phyloP scores from a whole-genome alignment of 1,140 invertebrate genomes.

The Lordiphosa clarofinis region DNA sequence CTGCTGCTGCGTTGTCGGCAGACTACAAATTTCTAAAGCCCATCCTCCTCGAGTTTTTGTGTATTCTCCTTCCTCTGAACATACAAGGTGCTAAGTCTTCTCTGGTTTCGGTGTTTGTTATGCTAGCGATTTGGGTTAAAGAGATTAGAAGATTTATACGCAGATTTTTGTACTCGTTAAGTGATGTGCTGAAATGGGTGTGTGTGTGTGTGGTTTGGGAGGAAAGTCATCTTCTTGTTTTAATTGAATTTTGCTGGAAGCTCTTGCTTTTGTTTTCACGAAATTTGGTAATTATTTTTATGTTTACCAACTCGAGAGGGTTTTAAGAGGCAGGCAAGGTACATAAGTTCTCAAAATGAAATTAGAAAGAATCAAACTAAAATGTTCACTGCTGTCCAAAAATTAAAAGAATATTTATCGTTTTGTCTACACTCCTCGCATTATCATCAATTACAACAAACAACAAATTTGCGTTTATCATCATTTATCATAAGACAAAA shows the following conservation, averaged over 20 bases:
- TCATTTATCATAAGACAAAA: slow-evolving; percentile 37
- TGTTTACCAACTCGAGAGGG: too few species aligned
- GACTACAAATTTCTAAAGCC: too few species aligned
- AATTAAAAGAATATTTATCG: background rate
- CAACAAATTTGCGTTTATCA: slow-evolving; percentile 48
- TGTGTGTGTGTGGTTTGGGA: too few species aligned
- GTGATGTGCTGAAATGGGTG: too few species aligned
- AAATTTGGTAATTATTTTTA: too few species aligned
- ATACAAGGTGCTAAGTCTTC: slow-evolving; percentile 52
- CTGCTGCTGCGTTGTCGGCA: too few species aligned
- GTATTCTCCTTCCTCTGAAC: slow-evolving; percentile 14
- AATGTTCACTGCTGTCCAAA: slow-evolving; percentile 7
- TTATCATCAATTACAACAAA: slow-evolving; percentile 28
- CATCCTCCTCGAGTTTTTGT: background rate
- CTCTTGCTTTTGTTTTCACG: too few species aligned
- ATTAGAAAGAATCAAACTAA: background rate
- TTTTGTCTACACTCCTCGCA: background rate
- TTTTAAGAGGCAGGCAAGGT: too few species aligned
- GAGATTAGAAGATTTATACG: slow-evolving; percentile 70
- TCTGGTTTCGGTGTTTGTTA: slow-evolving; percentile 11
- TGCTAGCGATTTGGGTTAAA: slow-evolving; percentile 36
- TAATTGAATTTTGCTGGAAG: too few species aligned
- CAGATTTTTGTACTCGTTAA: slow-evolving; percentile 41
- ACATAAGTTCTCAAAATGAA: too few species aligned
- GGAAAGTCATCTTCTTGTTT: too few species aligned